Evolutionary conservation across 2,888 invertebrate genomes (phyloP).

Genomic region (Tolmerus cingulatus): DNA sequence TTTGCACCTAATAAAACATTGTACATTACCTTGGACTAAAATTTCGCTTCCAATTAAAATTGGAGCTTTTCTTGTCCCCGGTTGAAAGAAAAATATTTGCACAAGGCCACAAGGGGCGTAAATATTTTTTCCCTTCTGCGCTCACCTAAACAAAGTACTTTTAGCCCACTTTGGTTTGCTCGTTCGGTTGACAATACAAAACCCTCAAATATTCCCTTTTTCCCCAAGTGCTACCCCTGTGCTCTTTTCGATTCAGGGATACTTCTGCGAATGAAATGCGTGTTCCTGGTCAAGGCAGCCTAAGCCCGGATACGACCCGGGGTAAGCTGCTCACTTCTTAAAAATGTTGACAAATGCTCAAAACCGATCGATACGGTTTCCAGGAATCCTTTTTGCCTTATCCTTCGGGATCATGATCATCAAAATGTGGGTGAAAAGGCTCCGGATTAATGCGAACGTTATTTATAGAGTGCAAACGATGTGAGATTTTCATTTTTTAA

Average conservation of each 20-base stretch:
- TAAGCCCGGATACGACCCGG: not conserved
- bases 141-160: not conserved
- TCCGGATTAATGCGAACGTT: not conserved
- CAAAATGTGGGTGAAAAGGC: not conserved
- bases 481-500: not conserved
- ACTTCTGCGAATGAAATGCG: not conserved
- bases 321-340: not conserved
- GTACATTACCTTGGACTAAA: not conserved
- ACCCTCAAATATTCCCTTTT: not conserved
- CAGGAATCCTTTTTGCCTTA: not conserved
- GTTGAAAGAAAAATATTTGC: not conserved
- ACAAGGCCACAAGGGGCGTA: not conserved
- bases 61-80: not conserved
- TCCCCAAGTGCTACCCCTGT: not conserved
- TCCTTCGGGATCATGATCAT: not conserved
- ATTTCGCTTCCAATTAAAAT: not conserved
- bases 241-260: not conserved
- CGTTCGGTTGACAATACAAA: not conserved
- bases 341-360: not conserved
- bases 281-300: not conserved
- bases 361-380: not conserved
- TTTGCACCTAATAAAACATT: not conserved
- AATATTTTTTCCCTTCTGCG: not conserved
- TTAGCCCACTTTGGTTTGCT: not conserved
- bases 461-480: not conserved